Evolutionary conservation across 2,797 vertebrate species (phyloP).

Genomic region (Perodicticus potto): DNA sequence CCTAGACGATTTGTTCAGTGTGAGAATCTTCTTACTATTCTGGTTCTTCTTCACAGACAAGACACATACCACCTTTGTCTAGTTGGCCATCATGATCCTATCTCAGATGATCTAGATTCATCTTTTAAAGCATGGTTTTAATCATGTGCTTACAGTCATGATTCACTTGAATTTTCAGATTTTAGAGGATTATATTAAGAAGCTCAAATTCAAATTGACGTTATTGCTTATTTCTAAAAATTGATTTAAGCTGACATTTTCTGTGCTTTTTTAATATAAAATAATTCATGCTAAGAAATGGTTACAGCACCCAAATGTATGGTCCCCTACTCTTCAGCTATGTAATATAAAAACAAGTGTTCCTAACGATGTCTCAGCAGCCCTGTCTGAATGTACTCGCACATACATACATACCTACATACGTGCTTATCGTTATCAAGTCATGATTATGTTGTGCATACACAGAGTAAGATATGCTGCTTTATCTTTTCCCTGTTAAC

Average conservation of each 20-base stretch:
- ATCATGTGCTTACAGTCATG: neutral
- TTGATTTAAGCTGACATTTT: neutral
- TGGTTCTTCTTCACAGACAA: too few relatives aligned
- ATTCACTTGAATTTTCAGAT: neutral
- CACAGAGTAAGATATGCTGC: neutral
- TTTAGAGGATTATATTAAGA: neutral
- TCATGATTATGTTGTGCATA: neutral
- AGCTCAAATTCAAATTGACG: neutral
- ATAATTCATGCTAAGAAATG: neutral
- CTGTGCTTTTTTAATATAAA: neutral
- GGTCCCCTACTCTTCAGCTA: neutral
- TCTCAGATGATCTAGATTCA: neutral
- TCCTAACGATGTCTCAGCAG: neutral
- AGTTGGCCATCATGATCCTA: too few relatives aligned
- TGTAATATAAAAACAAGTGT: neutral
- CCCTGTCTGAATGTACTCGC: neutral
- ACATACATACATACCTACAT: neutral
- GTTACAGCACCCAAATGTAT: neutral
- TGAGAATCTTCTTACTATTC: too few relatives aligned
- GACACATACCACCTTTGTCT: too few relatives aligned
- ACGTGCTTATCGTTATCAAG: neutral
- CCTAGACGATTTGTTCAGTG: too few relatives aligned
- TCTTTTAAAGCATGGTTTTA: neutral
- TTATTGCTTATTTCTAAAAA: conserved; percentile 30
- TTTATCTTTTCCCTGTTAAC: neutral